Conservation (phyloP, 2,113 vertebrate genomes). For the Ailurus styani region DNA sequence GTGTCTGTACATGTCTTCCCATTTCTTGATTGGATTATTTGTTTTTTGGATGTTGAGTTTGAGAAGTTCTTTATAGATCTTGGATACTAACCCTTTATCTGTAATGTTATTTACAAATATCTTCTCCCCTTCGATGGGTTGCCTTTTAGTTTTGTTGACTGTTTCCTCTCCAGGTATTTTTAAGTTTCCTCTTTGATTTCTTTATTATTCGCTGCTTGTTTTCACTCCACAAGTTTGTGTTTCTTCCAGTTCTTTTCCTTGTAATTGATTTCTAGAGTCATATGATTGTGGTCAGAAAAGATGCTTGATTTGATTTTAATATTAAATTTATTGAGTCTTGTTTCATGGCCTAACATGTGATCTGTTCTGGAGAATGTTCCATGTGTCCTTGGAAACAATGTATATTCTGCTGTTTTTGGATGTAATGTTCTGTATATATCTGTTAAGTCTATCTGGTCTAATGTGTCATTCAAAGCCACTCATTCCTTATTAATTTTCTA, state of each 20-base stretch:
- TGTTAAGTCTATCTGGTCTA: not conserved
- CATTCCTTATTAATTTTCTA: not conserved
- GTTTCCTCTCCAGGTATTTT: not conserved
- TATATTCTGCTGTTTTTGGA: not conserved
- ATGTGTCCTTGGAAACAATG: not conserved
- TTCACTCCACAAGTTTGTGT: not conserved
- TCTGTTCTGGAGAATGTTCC: not conserved
- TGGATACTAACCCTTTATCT: too few relatives aligned
- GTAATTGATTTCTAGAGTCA: not conserved
- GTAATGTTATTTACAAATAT: too few relatives aligned
- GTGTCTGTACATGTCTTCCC: too few relatives aligned
- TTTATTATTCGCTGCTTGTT: not conserved
- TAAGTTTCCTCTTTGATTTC: not conserved
- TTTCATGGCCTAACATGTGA: not conserved
- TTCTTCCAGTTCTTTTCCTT: not conserved
- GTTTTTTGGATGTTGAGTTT: too few relatives aligned
- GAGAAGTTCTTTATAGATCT: too few relatives aligned
- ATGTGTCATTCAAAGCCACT: not conserved
- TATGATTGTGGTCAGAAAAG: not conserved
- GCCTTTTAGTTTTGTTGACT: not conserved
- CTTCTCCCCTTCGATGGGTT: too few relatives aligned
- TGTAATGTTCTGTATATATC: not conserved
- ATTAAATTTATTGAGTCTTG: not conserved
- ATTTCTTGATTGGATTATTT: too few relatives aligned
- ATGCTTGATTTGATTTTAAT: not conserved